A percentile compares a stretch with the other conserved stretches of the same genome.
These are phyloP conservation scores for Gnathonemus echidnorhynchus DNA, from an alignment of 2,113 vertebrate species.

Conservation along the genomic window DNA sequence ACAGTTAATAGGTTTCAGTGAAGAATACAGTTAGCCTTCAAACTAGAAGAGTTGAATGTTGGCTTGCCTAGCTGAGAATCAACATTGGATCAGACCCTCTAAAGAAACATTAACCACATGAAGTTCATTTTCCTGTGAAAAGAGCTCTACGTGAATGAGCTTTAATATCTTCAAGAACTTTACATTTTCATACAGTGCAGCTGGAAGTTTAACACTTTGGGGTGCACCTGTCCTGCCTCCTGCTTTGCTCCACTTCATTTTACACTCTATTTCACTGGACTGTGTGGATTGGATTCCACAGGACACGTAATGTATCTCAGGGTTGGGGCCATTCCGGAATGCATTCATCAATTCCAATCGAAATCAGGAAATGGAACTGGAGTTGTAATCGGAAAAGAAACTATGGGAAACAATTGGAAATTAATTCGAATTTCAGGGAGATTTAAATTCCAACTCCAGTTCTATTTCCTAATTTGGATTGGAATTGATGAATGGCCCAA, in stretches of 20 bases:
- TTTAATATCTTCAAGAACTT: neutral
- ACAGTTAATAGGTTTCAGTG: neutral
- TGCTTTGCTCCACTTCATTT: neutral
- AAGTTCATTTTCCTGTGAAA: neutral
- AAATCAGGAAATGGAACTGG: no score
- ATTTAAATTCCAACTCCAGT: no score
- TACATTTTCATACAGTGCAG: neutral
- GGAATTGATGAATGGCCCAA: no score
- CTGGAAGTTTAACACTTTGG: neutral
- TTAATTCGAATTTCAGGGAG: no score
- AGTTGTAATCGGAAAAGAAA: no score
- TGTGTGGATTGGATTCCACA: neutral
- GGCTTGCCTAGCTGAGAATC: neutral
- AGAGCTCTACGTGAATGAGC: neutral
- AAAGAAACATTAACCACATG: neutral
- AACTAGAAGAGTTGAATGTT: neutral
- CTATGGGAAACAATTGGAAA: no score
- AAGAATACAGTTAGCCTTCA: neutral
- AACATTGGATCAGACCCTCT: neutral
- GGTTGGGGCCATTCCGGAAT: no score
- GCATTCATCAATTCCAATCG: no score
- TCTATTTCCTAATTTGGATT: no score
- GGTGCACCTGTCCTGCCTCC: neutral
- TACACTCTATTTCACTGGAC: neutral
- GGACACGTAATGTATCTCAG: neutral